These are phyloP conservation scores for Drosophila setifemur DNA, from an alignment of 1,140 invertebrate genomes.

Conservation along the genomic window DNA sequence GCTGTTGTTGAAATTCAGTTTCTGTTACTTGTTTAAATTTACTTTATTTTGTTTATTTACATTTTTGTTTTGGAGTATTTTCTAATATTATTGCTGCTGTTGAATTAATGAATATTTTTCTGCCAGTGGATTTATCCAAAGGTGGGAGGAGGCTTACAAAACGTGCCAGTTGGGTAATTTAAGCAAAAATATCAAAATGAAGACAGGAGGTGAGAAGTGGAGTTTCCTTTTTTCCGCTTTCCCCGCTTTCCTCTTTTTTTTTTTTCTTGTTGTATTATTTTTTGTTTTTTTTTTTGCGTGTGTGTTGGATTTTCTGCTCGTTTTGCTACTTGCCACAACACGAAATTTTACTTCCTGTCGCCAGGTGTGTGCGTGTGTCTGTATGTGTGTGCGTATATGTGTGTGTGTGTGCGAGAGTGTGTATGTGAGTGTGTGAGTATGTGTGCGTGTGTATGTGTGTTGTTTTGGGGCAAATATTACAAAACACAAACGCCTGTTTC, in stretches of 20 bases:
- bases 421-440: background rate
- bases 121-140: background rate
- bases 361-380: background rate
- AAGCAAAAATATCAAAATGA: conserved; percentile 48
- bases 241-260: background rate
- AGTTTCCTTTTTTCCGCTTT: conserved; percentile 1
- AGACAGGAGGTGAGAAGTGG: conserved; percentile 19
- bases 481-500: conserved; percentile 80
- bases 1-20: too few species aligned
- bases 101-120: background rate
- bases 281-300: conserved; percentile 21
- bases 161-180: conserved; percentile 73
- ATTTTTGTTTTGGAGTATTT: too few species aligned
- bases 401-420: background rate
- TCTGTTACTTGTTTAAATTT: too few species aligned
- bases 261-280: background rate
- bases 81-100: too few species aligned
- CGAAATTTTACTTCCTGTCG: conserved; percentile 56
- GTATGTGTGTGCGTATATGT: too few species aligned
- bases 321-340: conserved; percentile 28
- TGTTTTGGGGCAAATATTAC: conserved; percentile 77
- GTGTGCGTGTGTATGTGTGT: conserved; percentile 26
- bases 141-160: background rate
- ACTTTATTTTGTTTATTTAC: too few species aligned
- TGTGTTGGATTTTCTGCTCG: background rate